A percentile compares a stretch with the other conserved stretches of the same genome.
phyloP scores from a whole-genome alignment of 2,888 invertebrate genomes.

The Gryllus longicercus region DNA sequence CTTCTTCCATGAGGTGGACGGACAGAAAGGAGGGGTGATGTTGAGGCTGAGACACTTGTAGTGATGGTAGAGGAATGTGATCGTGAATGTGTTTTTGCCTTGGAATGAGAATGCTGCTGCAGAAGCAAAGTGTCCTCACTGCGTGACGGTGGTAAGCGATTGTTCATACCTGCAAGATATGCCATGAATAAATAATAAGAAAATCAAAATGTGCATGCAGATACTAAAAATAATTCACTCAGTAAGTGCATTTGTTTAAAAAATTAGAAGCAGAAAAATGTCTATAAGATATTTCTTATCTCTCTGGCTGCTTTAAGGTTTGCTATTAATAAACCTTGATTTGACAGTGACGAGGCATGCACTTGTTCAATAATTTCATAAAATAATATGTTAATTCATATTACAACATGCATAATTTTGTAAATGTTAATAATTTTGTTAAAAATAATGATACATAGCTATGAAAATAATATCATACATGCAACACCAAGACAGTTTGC shows the following conservation, averaged over 20 bases:
- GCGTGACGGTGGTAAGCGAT: constrained; percentile 69
- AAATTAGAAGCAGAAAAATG: no score
- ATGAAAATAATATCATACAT: background rate
- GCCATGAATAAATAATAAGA: background rate
- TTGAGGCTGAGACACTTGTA: constrained; percentile 62
- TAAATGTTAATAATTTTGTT: constrained; percentile 44
- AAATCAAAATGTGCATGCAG: no score
- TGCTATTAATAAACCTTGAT: no score
- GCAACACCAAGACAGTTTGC: constrained; percentile 44
- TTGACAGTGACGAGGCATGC: no score
- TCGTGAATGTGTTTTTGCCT: constrained; percentile 22
- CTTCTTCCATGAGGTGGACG: constrained; percentile 57
- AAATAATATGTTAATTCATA: no score
- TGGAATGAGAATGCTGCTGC: constrained; percentile 42
- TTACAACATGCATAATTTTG: no score
- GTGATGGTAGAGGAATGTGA: constrained; percentile 35
- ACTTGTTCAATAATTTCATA: no score
- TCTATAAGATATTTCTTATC: no score
- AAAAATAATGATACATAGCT: no score
- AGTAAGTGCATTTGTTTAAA: no score
- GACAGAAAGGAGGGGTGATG: constrained; percentile 55
- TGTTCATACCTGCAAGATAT: constrained; percentile 24
- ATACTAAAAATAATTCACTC: no score
- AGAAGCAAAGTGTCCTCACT: constrained; percentile 73
- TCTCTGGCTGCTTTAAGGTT: no score